phyloP scores from a whole-genome alignment of 92 coral and sea anemone species.

The Phenganax stokvisi region DNA sequence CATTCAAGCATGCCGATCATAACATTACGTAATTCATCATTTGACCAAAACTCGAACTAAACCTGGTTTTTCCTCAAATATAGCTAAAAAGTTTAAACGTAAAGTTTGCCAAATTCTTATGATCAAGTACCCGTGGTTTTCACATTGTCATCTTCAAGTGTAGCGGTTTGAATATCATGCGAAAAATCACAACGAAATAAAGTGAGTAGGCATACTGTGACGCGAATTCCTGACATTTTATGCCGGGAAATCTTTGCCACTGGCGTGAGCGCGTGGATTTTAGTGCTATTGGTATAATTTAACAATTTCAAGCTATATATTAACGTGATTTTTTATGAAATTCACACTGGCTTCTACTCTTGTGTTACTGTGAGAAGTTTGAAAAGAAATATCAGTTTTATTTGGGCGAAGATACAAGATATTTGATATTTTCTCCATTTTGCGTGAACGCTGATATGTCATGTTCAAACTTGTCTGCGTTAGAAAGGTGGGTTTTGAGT shows the following conservation, averaged over 20 bases:
- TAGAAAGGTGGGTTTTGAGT: conserved; percentile 13
- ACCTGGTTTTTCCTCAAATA: not conserved
- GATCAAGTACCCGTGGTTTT: not conserved
- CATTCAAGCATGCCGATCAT: conserved; percentile 20
- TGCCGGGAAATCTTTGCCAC: not conserved
- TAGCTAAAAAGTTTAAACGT: not conserved
- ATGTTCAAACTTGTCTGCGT: conserved; percentile 25
- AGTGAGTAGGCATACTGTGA: conserved; percentile 10
- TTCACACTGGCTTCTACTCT: not conserved
- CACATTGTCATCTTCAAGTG: not conserved
- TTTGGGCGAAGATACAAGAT: not conserved
- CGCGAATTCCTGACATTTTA: conserved; percentile 1
- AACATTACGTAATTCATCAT: conserved; percentile 34
- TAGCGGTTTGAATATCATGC: not conserved
- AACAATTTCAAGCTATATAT: too few relatives aligned
- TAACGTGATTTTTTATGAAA: not conserved
- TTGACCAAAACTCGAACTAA: not conserved
- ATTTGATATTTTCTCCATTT: not conserved
- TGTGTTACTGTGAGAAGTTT: not conserved
- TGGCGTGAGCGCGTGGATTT: not conserved
- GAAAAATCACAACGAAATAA: conserved; percentile 10
- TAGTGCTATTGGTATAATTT: too few relatives aligned
- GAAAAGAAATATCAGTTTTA: not conserved
- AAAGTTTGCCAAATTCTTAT: not conserved
- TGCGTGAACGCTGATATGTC: conserved; percentile 7